phyloP scores from a whole-genome alignment of 1,140 invertebrate species.

The Hyles vespertilio region DNA sequence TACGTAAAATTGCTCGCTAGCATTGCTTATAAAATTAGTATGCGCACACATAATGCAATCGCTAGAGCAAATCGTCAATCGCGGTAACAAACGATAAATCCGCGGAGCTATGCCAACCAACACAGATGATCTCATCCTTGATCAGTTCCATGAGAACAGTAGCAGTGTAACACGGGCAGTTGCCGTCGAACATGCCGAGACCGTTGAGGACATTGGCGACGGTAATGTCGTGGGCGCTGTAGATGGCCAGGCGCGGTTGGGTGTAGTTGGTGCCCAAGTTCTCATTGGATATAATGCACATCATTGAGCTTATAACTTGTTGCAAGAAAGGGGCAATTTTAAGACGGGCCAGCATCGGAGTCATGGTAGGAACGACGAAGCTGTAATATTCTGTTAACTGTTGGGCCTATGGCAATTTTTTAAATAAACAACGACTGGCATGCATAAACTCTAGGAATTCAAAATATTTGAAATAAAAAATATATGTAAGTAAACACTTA shows the following conservation, averaged over 20 bases:
- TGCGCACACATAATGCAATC: too few species aligned
- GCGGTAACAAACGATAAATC: too few species aligned
- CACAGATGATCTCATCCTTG: slow-evolving; percentile 37
- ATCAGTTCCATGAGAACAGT: slow-evolving; percentile 84
- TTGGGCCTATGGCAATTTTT: too few species aligned
- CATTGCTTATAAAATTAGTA: too few species aligned
- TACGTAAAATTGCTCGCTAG: too few species aligned
- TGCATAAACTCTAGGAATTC: too few species aligned
- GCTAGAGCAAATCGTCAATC: too few species aligned
- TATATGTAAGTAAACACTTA: too few species aligned
- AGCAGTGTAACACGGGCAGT: slow-evolving; percentile 84
- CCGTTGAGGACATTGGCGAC: slow-evolving; percentile 85
- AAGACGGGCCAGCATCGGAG: slow-evolving; percentile 72
- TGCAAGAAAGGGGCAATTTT: slow-evolving; percentile 81
- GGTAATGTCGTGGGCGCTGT: slow-evolving; percentile 90
- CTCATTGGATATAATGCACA: slow-evolving; percentile 63
- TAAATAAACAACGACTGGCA: too few species aligned
- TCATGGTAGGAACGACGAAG: slow-evolving; percentile 74
- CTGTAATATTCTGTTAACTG: slow-evolving; percentile 21
- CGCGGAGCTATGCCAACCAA: background rate
- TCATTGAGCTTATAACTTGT: slow-evolving; percentile 79
- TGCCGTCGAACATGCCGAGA: slow-evolving; percentile 83
- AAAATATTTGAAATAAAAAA: too few species aligned
- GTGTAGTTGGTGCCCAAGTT: slow-evolving; percentile 11
- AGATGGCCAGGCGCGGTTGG: slow-evolving; percentile 82